Evolutionary conservation across 2,888 invertebrate species (phyloP).

Genomic region (Drosophila dives): DNA sequence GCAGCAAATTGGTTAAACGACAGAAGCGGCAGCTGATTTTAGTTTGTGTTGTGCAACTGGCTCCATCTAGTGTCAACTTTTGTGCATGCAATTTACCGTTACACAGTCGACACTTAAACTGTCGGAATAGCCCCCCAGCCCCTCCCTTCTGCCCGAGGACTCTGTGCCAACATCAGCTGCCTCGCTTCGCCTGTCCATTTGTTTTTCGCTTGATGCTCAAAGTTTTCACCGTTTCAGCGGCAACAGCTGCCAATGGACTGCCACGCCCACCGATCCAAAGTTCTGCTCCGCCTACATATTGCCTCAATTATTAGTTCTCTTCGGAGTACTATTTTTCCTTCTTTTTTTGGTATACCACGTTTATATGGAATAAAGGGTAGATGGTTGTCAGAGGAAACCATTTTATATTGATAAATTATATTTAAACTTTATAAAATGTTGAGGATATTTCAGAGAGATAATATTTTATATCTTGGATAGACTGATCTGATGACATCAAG

Average conservation of each 20-base stretch:
- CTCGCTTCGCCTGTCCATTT: constrained; percentile 51
- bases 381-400: neutral
- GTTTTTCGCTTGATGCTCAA: constrained; percentile 70
- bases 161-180: constrained; percentile 72
- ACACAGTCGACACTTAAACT: constrained; percentile 55
- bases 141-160: neutral
- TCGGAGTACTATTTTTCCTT: constrained; percentile 5
- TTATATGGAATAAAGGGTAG: neutral
- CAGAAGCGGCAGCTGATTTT: constrained; percentile 45
- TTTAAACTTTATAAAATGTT: neutral
- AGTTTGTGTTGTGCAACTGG: constrained; percentile 36
- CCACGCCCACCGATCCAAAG: constrained; percentile 13
- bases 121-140: constrained; percentile 25
- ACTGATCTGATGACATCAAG: neutral
- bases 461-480: neutral
- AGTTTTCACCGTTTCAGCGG: constrained; percentile 53
- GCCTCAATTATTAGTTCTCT: constrained; percentile 15
- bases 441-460: neutral
- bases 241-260: constrained; percentile 64
- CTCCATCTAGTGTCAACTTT: constrained; percentile 69
- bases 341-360: constrained; percentile 14
- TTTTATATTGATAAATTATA: neutral
- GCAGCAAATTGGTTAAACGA: neutral
- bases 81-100: constrained; percentile 65
- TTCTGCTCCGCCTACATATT: neutral